Evolutionary conservation across 2,113 vertebrate genomes (phyloP), one percentile per base, ranked within the genome.

Genomic region (Spea multiplicata): DNA sequence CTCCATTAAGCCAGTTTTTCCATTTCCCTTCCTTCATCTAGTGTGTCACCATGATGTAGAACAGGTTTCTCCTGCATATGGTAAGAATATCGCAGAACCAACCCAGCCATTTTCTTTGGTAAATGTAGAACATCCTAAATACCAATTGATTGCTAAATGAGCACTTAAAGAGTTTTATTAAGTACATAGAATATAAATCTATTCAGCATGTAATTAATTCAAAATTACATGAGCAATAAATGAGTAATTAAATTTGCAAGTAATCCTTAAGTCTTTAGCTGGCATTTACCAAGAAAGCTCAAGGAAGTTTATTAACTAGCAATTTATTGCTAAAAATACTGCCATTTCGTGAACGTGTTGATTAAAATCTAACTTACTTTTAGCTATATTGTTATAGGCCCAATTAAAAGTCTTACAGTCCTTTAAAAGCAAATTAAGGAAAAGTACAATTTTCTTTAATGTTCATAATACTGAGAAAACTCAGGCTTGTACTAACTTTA

Each of bases 141-240:
- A 90, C 82, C 89, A 91, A 88, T 84, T 90, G 90, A 90, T 86
- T 89, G 87, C 86, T 92, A 91, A 91, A 92, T 88, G 90, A 90
- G 87, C 89, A 88, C 84, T 93, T 90, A 91, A 74, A 16, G 71
- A 84, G 87, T 88, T 91, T 93, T 93, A 92, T 90, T 92, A 93
- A 93, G 91, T 92, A 90, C 87, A 90, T 86, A 91, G 85, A 92
- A 86, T 89, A 93, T 93, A 93, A 93, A 93, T 93, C 90, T 91
- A 88, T 90, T 93, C 91, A 90, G 87, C 89, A 90, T 87, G 88
- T 87, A 92, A 93, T 93, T 93, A 93, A 93, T 93, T 93, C 89
- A 93, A 92, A 93, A 93, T 91, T 91, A 92, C 87, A 91, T 68
- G 85, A 91, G 88, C 86, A 86, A 90, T 92, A 92, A 93, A 90